These are phyloP conservation scores for Eubucco bourcierii DNA, from an alignment of 2,113 vertebrate genomes.

Conservation along the genomic window DNA sequence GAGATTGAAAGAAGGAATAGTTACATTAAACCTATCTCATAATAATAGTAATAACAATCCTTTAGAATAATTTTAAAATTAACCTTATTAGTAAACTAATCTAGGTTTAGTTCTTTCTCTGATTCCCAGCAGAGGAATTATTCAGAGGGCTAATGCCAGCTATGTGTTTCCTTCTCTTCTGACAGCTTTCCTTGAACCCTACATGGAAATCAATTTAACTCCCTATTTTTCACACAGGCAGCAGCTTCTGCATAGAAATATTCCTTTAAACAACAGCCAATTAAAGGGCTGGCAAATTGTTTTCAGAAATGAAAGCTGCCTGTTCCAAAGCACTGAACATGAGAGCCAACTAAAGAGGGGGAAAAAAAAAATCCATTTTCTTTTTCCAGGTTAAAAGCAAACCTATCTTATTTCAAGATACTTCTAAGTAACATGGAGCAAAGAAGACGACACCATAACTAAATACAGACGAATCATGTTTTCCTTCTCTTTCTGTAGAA, in stretches of 20 bases:
- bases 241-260: slow-evolving; percentile 11
- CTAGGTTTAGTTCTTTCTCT: not conserved
- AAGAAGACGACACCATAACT: slow-evolving; percentile 48
- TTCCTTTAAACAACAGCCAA: slow-evolving; percentile 6
- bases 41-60: slow-evolving; percentile 19
- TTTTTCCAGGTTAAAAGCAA: not conserved
- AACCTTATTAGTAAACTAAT: slow-evolving; percentile 50
- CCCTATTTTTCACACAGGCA: not conserved
- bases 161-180: not conserved
- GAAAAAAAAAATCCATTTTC: not conserved
- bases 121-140: not conserved
- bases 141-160: not conserved
- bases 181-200: slow-evolving; percentile 24
- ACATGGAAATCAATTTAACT: slow-evolving; percentile 27
- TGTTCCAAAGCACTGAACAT: not conserved
- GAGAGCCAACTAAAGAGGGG: not conserved
- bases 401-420: not conserved
- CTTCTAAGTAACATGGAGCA: slow-evolving; percentile 48
- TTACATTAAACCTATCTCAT: slow-evolving; percentile 1
- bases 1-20: slow-evolving; percentile 28
- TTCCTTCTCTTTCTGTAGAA: slow-evolving; percentile 61
- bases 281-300: not conserved
- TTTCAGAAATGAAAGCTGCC: slow-evolving; percentile 18
- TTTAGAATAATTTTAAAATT: slow-evolving; percentile 54
- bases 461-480: slow-evolving; percentile 73